Percentiles rank a stretch among this genome's conserved stretches.
These are phyloP conservation scores for Anisognathus igniventris DNA, from an alignment of 2,797 vertebrate species.

Conservation along the genomic window DNA sequence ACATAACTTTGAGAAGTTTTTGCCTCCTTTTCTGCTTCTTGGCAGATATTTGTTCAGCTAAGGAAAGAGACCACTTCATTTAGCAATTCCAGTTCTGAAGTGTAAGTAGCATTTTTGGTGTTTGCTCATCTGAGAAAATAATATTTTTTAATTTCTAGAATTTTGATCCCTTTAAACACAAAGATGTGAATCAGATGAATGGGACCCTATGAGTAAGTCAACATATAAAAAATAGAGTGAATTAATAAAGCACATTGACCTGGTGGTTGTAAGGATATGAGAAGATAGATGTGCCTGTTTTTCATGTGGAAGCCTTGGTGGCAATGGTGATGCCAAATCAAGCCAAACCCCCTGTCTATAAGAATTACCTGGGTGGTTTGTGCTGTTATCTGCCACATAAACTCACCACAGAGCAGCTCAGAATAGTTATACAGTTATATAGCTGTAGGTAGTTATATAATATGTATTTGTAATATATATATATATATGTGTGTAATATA, in stretches of 20 bases:
- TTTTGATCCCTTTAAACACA: background rate
- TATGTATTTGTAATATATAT: background rate
- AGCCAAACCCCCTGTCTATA: background rate
- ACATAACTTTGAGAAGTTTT: background rate
- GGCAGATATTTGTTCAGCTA: background rate
- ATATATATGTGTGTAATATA: background rate
- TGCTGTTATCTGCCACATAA: background rate
- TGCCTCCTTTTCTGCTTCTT: background rate
- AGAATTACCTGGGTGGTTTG: constrained; percentile 46
- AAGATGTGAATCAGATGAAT: background rate
- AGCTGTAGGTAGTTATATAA: background rate
- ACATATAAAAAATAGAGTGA: background rate
- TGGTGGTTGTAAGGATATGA: background rate
- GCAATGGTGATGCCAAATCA: background rate
- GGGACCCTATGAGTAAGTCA: background rate
- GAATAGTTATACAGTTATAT: background rate
- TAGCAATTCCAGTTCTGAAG: background rate
- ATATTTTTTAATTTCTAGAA: background rate
- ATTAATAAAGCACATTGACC: background rate
- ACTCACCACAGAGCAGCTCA: background rate
- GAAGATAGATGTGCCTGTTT: background rate
- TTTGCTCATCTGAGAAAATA: background rate
- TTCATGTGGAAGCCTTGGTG: background rate
- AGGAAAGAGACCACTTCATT: background rate
- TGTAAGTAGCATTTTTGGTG: background rate